Base-by-base conservation (phyloP, 2,113 vertebrate genomes). In the Tichodroma muraria region DNA sequence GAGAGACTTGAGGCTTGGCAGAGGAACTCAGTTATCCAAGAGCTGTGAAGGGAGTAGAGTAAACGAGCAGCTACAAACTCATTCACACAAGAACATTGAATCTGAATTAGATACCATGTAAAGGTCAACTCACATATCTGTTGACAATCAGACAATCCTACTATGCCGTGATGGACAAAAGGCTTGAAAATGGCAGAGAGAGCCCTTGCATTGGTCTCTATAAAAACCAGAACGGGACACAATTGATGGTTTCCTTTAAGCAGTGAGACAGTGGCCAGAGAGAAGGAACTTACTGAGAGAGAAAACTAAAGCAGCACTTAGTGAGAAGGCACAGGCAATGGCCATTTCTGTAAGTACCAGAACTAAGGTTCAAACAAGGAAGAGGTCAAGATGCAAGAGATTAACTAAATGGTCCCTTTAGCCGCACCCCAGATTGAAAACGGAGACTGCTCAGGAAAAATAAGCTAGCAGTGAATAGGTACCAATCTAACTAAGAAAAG, bases 101-200 rank as follows among this genome's bases (percentile, higher is more conserved):
- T 70, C 28, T 80, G 57, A 78, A 17, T 73, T 57, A 66, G 69
- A 37, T 24, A 61, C 6, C 37, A 66, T 6, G 15, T 22, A 68
- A 88, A 92, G n/a, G 13, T 72, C 76, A 80, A 92, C 21, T 8
- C 44, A 28, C 17, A 4, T 44, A 50, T 56, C 64, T 30, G 38
- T 53, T 81, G 42, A 59, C 13, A 44, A 10, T 64, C 71, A 78
- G 78, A 52, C 9, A 81, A 71, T 31, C 10, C 30, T 33, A 45
- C 42, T 66, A 33, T 0, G 0, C 13, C 44, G 33, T 24, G 50
- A 42, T 14, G 8, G 40, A 1, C 18, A 25, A 49, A 70, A 38
- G 78, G 18, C 11, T 35, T 70, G n/a, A 86, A 65, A 94, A 61
- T 23, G 20, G 15, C 37, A 94, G 63, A 52, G 49, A 44, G 11